phyloP scores from a whole-genome alignment of 2,888 invertebrate genomes.

The Oscheius myriophilus region DNA sequence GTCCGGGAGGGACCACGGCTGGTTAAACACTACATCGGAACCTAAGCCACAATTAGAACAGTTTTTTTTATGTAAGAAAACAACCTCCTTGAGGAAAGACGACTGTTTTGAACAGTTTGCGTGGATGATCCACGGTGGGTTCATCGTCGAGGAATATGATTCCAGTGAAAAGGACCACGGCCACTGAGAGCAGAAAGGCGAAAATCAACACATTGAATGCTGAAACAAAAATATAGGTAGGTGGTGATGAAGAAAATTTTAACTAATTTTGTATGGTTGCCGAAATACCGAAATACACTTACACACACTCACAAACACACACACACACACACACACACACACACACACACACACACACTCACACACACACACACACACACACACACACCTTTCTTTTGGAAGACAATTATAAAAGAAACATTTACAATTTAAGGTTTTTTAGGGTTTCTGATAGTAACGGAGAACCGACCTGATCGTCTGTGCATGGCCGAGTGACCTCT shows the following conservation, averaged over 20 bases:
- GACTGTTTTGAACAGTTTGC: conserved; percentile 6
- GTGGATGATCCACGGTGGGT: neutral
- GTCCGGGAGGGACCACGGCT: conserved; percentile 20
- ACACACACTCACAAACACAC: too few relatives aligned
- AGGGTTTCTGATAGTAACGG: conserved; percentile 7
- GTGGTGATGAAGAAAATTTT: too few relatives aligned
- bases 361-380: too few relatives aligned
- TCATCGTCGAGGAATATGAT: conserved; percentile 11
- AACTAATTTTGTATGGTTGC: too few relatives aligned
- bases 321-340: too few relatives aligned
- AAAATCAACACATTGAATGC: conserved; percentile 4
- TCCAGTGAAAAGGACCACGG: conserved; percentile 11
- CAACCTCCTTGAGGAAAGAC: conserved; percentile 24
- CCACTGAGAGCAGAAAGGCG: conserved; percentile 6
- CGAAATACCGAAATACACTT: too few relatives aligned
- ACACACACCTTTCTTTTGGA: too few relatives aligned
- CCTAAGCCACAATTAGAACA: conserved; percentile 12
- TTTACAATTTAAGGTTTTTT: too few relatives aligned
- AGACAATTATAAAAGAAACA: too few relatives aligned
- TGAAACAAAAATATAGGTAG: neutral
- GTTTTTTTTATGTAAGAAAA: neutral
- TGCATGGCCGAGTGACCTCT: conserved; percentile 29
- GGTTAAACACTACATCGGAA: conserved; percentile 26
- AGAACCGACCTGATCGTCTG: conserved; percentile 25
- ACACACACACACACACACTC: too few relatives aligned